These are phyloP conservation scores for Gallinago solitaria DNA, from an alignment of 2,797 vertebrate genomes.

Conservation along the genomic window DNA sequence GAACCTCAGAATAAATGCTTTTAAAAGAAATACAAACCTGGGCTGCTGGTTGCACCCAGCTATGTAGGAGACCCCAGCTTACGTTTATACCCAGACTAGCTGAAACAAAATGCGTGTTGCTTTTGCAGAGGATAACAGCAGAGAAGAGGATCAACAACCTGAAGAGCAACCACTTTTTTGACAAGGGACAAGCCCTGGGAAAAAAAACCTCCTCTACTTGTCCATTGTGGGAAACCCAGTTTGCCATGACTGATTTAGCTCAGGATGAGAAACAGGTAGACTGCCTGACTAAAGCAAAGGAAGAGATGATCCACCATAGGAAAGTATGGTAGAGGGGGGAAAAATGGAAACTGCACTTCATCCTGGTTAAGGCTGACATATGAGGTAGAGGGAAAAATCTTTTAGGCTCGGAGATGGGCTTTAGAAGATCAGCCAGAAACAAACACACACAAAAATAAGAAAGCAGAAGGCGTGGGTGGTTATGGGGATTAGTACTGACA, in stretches of 20 bases:
- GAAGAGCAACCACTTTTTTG: neutral
- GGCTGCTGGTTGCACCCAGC: neutral
- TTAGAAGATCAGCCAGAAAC: constrained; percentile 41
- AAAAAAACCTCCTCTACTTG: neutral
- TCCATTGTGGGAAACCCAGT: neutral
- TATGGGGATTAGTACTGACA: constrained; percentile 52
- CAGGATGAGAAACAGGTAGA: neutral
- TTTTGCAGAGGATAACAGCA: neutral
- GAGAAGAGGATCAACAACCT: neutral
- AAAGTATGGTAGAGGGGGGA: neutral
- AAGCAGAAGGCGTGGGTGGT: constrained; percentile 63
- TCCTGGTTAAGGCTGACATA: neutral
- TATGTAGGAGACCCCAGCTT: neutral
- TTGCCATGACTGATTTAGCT: neutral
- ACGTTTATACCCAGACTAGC: neutral
- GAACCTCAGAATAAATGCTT: neutral
- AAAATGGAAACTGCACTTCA: neutral
- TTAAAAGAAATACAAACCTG: neutral
- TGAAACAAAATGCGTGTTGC: neutral
- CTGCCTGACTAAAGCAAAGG: neutral
- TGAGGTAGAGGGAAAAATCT: neutral
- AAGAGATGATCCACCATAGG: neutral
- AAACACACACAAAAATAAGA: constrained; percentile 21
- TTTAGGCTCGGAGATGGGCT: neutral
- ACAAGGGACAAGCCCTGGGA: neutral